Percentiles rank a stretch among this genome's conserved stretches.
Conservation (phyloP, 2,888 invertebrate species). For the Melieria crassipennis region DNA sequence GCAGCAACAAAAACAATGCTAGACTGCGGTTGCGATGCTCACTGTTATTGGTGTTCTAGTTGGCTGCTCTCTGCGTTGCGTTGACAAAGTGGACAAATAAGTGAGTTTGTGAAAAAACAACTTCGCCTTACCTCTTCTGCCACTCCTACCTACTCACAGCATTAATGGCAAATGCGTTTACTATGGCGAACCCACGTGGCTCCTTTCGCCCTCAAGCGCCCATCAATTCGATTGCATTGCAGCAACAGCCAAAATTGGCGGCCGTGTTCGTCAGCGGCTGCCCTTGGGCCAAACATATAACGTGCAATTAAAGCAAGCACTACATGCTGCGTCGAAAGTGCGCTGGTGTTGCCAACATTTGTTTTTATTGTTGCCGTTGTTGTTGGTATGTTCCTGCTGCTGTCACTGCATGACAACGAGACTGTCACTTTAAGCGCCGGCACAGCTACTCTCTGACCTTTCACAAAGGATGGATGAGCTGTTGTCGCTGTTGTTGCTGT, state of each 20-base stretch:
- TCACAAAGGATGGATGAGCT: conserved; percentile 39
- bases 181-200: too few relatives aligned
- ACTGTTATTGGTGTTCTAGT: neutral
- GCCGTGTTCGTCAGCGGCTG: neutral
- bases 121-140: neutral
- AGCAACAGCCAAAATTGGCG: neutral
- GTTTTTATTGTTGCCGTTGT: neutral
- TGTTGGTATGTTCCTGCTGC: conserved; percentile 12
- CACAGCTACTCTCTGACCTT: conserved; percentile 38
- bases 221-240: neutral
- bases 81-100: neutral
- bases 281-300: conserved; percentile 32
- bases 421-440: conserved; percentile 13
- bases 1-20: neutral
- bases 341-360: neutral
- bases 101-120: neutral
- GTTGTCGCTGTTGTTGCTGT: conserved; percentile 6
- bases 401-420: neutral
- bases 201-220: neutral
- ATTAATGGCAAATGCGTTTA: neutral
- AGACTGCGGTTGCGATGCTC: neutral
- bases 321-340: neutral
- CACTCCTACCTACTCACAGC: neutral
- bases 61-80: neutral
- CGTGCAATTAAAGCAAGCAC: conserved; percentile 34